Percentiles rank a stretch among this genome's conserved stretches.
Evolutionary conservation across 2,888 invertebrate species (phyloP).

Genomic region (Uloborus plumipes): DNA sequence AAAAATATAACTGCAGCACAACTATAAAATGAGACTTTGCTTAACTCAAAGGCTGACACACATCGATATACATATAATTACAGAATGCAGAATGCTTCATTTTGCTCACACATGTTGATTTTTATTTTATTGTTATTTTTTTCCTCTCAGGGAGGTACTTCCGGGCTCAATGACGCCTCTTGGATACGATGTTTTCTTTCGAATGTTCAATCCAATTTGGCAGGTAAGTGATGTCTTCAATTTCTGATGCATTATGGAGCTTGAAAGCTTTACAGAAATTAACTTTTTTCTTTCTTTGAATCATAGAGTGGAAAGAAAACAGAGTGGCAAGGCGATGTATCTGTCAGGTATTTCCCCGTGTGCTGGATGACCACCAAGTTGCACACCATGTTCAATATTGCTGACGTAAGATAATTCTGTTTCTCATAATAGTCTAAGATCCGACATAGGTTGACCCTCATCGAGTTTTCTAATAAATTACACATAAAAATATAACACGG

Average conservation of each 20-base stretch:
- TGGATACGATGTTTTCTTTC: constrained; percentile 9
- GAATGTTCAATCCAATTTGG: background rate
- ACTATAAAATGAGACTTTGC: too few species aligned
- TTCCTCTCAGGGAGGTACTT: constrained; percentile 63
- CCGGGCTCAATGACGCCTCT: constrained; percentile 62
- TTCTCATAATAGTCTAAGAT: too few species aligned
- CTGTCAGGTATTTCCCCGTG: background rate
- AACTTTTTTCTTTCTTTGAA: too few species aligned
- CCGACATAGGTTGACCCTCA: too few species aligned
- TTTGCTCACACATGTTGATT: too few species aligned
- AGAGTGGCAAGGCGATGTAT: background rate
- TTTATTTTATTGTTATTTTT: background rate
- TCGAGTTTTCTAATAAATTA: too few species aligned
- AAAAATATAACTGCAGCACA: too few species aligned
- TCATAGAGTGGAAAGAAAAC: background rate
- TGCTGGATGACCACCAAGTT: background rate
- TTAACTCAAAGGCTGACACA: too few species aligned
- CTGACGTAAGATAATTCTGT: background rate
- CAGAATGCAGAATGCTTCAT: too few species aligned
- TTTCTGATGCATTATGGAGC: background rate
- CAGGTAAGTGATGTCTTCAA: background rate
- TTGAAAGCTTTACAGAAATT: too few species aligned
- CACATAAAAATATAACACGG: too few species aligned
- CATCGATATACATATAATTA: too few species aligned
- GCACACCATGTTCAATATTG: background rate